Percentiles rank a stretch among this genome's conserved stretches.
phyloP scores from a whole-genome alignment of 2,888 invertebrate species.

The Drosophila peninsularis region DNA sequence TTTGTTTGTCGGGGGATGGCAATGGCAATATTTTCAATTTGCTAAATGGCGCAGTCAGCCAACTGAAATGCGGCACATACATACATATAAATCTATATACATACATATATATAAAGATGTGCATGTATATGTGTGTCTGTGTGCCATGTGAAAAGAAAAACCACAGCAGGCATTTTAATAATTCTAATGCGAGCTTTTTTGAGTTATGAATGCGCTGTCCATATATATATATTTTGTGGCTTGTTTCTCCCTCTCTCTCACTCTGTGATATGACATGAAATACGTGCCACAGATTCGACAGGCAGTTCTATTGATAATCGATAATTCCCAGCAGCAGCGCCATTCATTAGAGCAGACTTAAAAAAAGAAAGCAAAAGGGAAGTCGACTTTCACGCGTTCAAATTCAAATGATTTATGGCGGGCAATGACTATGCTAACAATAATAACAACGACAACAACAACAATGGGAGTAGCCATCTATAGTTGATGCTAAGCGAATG shows the following conservation, averaged over 20 bases:
- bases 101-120: constrained; percentile 21
- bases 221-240: constrained; percentile 6
- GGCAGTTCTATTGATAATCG: constrained; percentile 50
- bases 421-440: constrained; percentile 46
- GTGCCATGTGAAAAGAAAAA: constrained; percentile 54
- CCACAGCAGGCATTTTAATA: constrained; percentile 78
- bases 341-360: constrained; percentile 46
- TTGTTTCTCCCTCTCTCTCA: background rate
- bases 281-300: constrained; percentile 41
- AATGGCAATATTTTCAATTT: constrained; percentile 73
- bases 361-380: constrained; percentile 22
- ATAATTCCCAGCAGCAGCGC: constrained; percentile 40
- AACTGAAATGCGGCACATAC: constrained; percentile 61
- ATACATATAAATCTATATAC: constrained; percentile 29
- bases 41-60: constrained; percentile 77
- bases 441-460: constrained; percentile 18
- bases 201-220: constrained; percentile 51
- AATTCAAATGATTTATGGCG: constrained; percentile 70
- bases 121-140: constrained; percentile 38
- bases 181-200: constrained; percentile 73
- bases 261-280: constrained; percentile 25
- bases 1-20: constrained; percentile 31
- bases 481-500: constrained; percentile 46
- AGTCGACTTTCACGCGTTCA: constrained; percentile 61
- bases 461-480: constrained; percentile 3